phyloP scores from a whole-genome alignment of 2,797 vertebrate species.

The Diplodus sargus region DNA sequence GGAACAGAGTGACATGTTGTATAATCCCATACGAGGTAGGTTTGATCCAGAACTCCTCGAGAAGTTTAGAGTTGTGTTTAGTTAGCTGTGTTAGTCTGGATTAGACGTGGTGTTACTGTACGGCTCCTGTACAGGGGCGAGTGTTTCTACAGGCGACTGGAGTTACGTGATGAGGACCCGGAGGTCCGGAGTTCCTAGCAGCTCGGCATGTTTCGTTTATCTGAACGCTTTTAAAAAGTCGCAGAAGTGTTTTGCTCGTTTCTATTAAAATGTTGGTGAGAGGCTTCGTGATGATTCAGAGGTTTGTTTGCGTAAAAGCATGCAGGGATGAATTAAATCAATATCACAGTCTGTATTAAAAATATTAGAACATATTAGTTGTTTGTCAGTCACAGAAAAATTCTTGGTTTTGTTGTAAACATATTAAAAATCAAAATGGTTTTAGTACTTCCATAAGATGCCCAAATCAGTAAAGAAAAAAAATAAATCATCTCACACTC shows the following conservation, averaged over 20 bases:
- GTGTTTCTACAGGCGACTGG: conserved; percentile 17
- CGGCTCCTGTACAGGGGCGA: conserved; percentile 11
- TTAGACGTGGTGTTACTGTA: not conserved
- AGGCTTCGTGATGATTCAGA: conserved; percentile 32
- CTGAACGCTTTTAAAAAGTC: conserved; percentile 4
- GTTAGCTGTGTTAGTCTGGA: conserved; percentile 5
- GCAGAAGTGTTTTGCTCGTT: conserved; percentile 39
- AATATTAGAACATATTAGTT: conserved; percentile 44
- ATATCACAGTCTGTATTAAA: conserved; percentile 56
- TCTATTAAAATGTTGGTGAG: conserved; percentile 23
- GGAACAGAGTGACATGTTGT: conserved; percentile 21
- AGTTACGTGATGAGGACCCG: conserved; percentile 9
- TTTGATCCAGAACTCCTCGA: conserved; percentile 55
- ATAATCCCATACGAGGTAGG: conserved; percentile 54
- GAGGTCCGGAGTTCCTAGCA: conserved; percentile 30
- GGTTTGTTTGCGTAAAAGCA: conserved; percentile 25
- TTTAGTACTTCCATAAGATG: conserved; percentile 53
- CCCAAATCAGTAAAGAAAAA: conserved; percentile 56
- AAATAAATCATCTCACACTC: conserved; percentile 49
- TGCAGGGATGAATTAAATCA: conserved; percentile 38
- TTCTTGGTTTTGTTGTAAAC: conserved; percentile 56
- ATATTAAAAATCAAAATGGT: conserved; percentile 51
- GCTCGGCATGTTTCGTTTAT: conserved; percentile 14
- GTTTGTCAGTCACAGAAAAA: conserved; percentile 60
- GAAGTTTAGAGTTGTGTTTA: conserved; percentile 22